Conservation (phyloP, 2,113 vertebrate genomes). For the Spea multiplicata region DNA sequence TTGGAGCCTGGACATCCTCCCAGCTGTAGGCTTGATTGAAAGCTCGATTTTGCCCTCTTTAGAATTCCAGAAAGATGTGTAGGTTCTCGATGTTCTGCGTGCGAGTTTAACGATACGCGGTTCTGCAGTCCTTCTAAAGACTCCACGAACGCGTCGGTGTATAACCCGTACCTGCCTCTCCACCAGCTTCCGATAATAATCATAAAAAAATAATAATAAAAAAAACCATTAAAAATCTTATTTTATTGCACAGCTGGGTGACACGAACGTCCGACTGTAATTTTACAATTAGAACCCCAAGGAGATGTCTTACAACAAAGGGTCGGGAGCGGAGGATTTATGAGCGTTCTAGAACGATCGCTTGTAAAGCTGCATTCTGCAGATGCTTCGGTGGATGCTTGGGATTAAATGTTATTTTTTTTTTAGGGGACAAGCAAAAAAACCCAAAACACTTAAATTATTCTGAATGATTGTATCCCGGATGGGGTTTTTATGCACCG, state of each 20-base stretch:
- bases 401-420: not conserved
- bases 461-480: not conserved
- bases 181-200: not conserved
- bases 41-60: not conserved
- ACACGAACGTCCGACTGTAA: not conserved
- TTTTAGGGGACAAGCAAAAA: not conserved
- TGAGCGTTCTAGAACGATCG: not conserved
- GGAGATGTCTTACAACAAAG: not conserved
- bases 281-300: not conserved
- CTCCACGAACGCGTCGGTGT: not conserved
- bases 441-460: not conserved
- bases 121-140: not conserved
- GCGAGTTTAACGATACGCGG: conserved; percentile 11
- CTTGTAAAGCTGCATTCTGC: not conserved
- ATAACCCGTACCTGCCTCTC: not conserved
- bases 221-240: not conserved
- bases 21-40: accelerated
- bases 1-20: not conserved
- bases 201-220: not conserved
- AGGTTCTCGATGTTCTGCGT: not conserved
- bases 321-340: not conserved
- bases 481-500: not conserved
- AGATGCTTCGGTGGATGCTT: no score
- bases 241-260: not conserved
- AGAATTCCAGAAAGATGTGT: conserved; percentile 26